These are phyloP conservation scores for Ceratina australensis DNA, from an alignment of 1,140 invertebrate genomes.

Conservation along the genomic window DNA sequence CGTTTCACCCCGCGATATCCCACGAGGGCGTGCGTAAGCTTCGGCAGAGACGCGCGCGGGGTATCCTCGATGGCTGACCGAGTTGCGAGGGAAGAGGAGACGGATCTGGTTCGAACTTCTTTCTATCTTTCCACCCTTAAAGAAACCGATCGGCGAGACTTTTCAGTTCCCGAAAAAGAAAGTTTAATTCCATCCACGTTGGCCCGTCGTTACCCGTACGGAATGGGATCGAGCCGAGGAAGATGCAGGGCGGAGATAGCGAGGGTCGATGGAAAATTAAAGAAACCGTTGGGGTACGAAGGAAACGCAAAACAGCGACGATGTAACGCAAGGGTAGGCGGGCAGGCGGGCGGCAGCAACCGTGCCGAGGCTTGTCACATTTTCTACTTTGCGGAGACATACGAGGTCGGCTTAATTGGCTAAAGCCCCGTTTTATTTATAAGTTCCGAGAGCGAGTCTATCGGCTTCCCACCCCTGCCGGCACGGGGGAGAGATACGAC, in stretches of 20 bases:
- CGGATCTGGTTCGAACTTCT: neutral
- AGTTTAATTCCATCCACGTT: neutral
- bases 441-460: conserved; percentile 72
- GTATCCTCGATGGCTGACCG: conserved; percentile 11
- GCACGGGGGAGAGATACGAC: conserved; percentile 27
- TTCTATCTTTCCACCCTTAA: too few species aligned
- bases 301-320: neutral
- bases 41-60: neutral
- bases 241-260: conserved; percentile 19
- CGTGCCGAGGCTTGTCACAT: conserved; percentile 71
- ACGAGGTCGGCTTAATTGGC: conserved; percentile 77
- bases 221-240: conserved; percentile 9
- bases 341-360: conserved; percentile 20
- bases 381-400: conserved; percentile 77
- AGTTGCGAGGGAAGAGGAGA: conserved; percentile 8
- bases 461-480: conserved; percentile 41
- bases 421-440: conserved; percentile 76
- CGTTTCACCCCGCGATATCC: conserved; percentile 57
- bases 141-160: neutral
- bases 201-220: neutral
- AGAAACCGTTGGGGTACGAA: neutral
- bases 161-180: neutral
- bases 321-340: too few species aligned
- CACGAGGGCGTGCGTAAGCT: conserved; percentile 38
- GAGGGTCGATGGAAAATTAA: conserved; percentile 22